Evolutionary conservation across 2,797 vertebrate genomes (phyloP).

Genomic region (Emydoidea blandingii): DNA sequence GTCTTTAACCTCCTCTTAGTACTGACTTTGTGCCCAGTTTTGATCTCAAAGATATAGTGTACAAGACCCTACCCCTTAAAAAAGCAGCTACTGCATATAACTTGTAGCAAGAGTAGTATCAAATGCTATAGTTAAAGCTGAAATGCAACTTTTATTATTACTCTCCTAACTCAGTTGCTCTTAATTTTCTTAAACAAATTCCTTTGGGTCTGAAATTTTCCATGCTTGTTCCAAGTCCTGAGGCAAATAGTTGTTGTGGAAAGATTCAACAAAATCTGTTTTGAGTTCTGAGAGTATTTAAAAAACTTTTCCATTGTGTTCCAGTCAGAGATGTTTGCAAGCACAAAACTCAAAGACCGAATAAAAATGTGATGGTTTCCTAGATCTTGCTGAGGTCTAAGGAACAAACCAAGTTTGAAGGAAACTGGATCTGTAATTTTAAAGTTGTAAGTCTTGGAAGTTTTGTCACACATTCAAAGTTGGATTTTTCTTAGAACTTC

Average conservation of each 20-base stretch:
- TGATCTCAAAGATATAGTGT: neutral
- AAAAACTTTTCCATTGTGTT: neutral
- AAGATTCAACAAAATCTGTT: neutral
- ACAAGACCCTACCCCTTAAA: accelerated
- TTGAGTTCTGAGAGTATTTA: neutral
- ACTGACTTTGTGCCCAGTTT: accelerated
- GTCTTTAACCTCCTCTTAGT: accelerated
- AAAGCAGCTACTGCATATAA: accelerated
- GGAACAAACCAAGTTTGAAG: neutral
- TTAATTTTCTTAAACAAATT: neutral
- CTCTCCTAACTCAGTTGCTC: neutral
- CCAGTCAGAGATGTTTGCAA: accelerated
- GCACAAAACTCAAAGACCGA: accelerated
- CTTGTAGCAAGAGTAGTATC: accelerated
- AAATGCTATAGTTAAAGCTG: neutral
- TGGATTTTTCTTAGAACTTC: neutral
- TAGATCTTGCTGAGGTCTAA: neutral
- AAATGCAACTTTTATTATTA: neutral
- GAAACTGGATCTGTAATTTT: neutral
- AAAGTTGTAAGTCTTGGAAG: neutral
- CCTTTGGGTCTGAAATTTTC: neutral
- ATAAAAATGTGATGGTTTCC: neutral
- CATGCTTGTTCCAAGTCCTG: neutral
- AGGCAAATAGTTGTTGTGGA: neutral
- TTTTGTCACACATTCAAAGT: neutral